Evolutionary conservation across 2,113 vertebrate species (phyloP).

Genomic region (Lagenorhynchus albirostris): DNA sequence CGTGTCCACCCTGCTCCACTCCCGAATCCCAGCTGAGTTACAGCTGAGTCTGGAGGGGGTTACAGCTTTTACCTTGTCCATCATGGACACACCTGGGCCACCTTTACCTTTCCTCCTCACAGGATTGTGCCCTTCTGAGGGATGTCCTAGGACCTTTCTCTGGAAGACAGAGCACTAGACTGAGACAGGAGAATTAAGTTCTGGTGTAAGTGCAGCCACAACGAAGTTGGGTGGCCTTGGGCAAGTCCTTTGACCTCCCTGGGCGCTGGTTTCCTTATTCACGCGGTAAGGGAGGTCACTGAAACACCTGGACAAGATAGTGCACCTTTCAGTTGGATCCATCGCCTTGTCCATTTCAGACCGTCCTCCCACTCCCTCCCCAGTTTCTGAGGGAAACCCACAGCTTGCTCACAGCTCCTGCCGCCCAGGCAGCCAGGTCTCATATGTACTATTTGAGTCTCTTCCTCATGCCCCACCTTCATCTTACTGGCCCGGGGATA

Average conservation of each 20-base stretch:
- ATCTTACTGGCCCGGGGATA: neutral
- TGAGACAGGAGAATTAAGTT: neutral
- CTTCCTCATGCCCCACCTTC: neutral
- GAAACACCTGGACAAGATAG: neutral
- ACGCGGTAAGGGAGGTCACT: neutral
- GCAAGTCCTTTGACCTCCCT: neutral
- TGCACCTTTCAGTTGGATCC: fast-evolving
- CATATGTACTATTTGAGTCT: fast-evolving
- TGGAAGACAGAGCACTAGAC: neutral
- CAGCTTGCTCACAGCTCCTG: neutral
- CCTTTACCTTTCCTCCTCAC: neutral
- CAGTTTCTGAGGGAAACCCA: neutral
- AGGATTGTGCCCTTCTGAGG: neutral
- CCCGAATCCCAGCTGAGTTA: too few species aligned
- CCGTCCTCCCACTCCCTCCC: neutral
- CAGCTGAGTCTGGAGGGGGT: neutral
- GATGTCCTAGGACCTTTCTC: neutral
- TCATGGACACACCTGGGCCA: too few species aligned
- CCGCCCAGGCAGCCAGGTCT: fast-evolving
- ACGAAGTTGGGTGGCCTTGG: neutral
- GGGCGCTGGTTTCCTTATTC: neutral
- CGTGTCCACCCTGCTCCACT: neutral
- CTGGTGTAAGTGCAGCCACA: neutral
- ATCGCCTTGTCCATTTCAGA: neutral
- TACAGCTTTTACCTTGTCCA: neutral